These are phyloP conservation scores for Protodeltote pygarga DNA, from an alignment of 2,888 invertebrate genomes.

Conservation along the genomic window DNA sequence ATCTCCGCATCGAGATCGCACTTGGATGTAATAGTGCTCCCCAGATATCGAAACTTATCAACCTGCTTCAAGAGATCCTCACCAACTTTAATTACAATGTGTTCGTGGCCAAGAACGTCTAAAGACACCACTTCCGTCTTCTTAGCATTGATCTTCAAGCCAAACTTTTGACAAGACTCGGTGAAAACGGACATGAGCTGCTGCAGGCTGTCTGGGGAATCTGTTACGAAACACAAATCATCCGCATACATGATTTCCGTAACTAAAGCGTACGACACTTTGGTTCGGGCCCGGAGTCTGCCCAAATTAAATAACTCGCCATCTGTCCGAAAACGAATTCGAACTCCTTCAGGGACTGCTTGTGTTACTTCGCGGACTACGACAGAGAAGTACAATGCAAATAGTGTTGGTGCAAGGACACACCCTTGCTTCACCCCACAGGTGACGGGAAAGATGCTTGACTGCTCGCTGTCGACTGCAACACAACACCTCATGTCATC, in stretches of 20 bases:
- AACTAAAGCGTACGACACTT: constrained; percentile 4
- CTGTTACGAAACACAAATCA: no score
- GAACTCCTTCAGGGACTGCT: constrained; percentile 1
- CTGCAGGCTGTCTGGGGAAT: constrained; percentile 23
- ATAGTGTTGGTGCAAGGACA: constrained; percentile 31
- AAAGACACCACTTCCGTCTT: constrained; percentile 26
- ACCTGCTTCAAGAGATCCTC: constrained; percentile 19
- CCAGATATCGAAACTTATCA: no score
- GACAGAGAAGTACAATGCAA: constrained; percentile 9
- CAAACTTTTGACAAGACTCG: constrained; percentile 15
- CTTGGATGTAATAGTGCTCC: no score
- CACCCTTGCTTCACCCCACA: constrained; percentile 37
- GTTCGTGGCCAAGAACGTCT: no score
- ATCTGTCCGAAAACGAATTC: constrained; percentile 18
- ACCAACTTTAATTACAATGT: constrained; percentile 12
- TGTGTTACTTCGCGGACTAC: background rate
- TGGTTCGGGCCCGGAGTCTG: constrained; percentile 6
- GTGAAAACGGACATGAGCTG: constrained; percentile 11
- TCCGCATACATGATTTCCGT: constrained; percentile 31
- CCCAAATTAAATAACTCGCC: constrained; percentile 18
- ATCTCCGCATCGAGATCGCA: no score
- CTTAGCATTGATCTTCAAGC: constrained; percentile 31
- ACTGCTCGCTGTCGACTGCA: background rate
- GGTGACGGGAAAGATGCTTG: constrained; percentile 8
- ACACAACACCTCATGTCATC: no score